Evolutionary conservation across 2,888 invertebrate genomes (phyloP).

Genomic region (Pseudanteris insignis): DNA sequence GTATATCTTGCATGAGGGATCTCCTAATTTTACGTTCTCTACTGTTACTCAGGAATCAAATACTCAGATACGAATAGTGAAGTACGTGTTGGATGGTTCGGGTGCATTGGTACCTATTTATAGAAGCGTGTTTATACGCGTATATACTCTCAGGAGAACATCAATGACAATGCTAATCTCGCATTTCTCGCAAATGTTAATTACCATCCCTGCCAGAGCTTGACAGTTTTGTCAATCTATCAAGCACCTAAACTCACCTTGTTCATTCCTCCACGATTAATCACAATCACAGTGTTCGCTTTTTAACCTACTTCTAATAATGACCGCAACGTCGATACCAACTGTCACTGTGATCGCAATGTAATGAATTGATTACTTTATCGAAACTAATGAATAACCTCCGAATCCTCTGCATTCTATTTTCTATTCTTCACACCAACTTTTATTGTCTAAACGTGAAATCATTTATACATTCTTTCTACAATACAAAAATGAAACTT

Average conservation of each 20-base stretch:
- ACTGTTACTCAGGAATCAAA: neutral
- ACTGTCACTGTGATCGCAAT: constrained; percentile 19
- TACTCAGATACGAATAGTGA: too few species aligned
- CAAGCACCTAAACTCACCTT: constrained; percentile 16
- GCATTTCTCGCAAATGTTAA: constrained; percentile 34
- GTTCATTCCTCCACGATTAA: constrained; percentile 33
- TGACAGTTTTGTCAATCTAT: constrained; percentile 32
- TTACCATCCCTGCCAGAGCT: constrained; percentile 22
- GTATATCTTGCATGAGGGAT: too few species aligned
- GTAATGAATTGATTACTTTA: constrained; percentile 20
- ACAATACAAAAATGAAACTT: too few species aligned
- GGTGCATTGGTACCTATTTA: constrained; percentile 3
- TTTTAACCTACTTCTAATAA: constrained; percentile 21
- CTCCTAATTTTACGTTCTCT: too few species aligned
- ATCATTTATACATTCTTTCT: too few species aligned
- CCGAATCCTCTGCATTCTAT: too few species aligned
- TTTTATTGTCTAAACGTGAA: too few species aligned
- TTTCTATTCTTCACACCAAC: too few species aligned
- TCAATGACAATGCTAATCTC: constrained; percentile 31
- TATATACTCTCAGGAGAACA: constrained; percentile 26
- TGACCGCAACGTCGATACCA: constrained; percentile 12
- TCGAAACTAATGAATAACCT: too few species aligned
- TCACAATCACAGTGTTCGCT: constrained; percentile 18
- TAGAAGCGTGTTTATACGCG: constrained; percentile 12
- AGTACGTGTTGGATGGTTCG: neutral